phyloP scores from a whole-genome alignment of 2,113 vertebrate species.

The Syngnathus floridae region DNA sequence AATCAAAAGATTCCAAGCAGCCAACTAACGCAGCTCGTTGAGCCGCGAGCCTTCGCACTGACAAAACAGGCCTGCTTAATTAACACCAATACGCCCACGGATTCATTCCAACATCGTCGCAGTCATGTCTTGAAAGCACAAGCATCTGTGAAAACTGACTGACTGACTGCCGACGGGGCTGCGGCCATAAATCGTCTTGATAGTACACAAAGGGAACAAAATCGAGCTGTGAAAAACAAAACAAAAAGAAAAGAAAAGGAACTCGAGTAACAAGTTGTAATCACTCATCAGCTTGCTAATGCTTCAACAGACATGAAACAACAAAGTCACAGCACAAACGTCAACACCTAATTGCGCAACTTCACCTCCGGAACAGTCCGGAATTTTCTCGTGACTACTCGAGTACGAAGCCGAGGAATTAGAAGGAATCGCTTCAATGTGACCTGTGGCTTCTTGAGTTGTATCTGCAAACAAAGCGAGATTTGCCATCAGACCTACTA shows the following conservation, averaged over 20 bases:
- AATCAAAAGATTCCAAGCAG: slow-evolving; percentile 1
- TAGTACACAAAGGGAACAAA: slow-evolving; percentile 15
- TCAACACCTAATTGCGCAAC: neutral
- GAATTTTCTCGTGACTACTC: neutral
- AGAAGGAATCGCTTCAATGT: neutral
- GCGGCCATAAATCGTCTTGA: neutral
- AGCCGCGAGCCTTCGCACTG: neutral
- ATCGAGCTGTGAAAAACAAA: neutral
- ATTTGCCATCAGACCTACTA: neutral
- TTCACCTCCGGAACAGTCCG: neutral
- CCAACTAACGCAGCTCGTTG: neutral
- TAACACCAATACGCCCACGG: slow-evolving; percentile 27
- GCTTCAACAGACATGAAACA: no score
- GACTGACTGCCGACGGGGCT: slow-evolving; percentile 6
- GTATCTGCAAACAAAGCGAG: neutral
- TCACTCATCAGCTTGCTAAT: neutral
- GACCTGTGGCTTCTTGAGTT: no score
- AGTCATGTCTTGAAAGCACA: slow-evolving; percentile 34
- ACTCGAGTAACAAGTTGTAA: neutral
- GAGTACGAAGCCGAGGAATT: neutral
- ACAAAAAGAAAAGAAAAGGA: neutral
- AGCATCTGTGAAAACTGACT: slow-evolving; percentile 14
- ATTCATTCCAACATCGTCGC: slow-evolving; percentile 35
- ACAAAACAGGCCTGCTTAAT: slow-evolving; percentile 21
- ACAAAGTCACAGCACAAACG: neutral